Conservation (phyloP, 2,797 vertebrate genomes). For the Fratercula arctica region DNA sequence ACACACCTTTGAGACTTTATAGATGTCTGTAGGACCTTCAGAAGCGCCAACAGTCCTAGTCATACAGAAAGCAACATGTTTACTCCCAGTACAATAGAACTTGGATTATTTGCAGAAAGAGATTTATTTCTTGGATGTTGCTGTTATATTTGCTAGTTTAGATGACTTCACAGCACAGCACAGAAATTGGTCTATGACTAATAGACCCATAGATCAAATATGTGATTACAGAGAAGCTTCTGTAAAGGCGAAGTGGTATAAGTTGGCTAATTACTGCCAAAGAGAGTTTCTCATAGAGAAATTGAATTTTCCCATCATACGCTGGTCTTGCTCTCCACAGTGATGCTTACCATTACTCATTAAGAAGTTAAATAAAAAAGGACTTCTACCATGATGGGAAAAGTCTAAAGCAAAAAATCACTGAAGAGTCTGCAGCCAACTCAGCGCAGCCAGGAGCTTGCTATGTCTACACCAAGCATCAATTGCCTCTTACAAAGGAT, state of each 20-base stretch:
- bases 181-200: neutral
- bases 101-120: neutral
- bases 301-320: neutral
- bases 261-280: neutral
- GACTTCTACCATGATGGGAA: neutral
- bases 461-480: neutral
- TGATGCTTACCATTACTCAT: neutral
- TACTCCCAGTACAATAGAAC: neutral
- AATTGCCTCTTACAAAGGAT: neutral
- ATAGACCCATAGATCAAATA: neutral
- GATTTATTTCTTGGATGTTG: neutral
- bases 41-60: neutral
- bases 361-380: neutral
- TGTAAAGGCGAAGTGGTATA: neutral
- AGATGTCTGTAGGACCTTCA: neutral
- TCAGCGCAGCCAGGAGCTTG: neutral
- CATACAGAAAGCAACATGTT: neutral
- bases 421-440: neutral
- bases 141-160: neutral
- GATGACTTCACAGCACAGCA: neutral
- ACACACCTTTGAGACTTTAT: neutral
- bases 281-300: neutral
- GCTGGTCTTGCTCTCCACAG: neutral
- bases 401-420: neutral
- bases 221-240: neutral